Percentiles rank a stretch among this genome's conserved stretches.
These are phyloP conservation scores for Metallyticus violacea DNA, from an alignment of 2,888 invertebrate species.

Conservation along the genomic window DNA sequence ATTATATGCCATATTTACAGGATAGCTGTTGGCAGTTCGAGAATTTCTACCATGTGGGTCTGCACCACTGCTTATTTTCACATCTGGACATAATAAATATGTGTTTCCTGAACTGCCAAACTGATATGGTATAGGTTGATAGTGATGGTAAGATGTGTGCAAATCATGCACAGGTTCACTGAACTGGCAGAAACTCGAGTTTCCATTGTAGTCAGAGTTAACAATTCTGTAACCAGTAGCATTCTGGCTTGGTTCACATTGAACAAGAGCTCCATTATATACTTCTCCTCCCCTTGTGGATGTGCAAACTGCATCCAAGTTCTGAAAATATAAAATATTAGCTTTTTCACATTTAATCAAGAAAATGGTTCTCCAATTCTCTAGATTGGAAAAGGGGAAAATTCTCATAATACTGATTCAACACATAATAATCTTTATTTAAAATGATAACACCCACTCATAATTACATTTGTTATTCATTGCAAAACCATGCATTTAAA, in stretches of 20 bases:
- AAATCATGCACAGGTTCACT: not conserved
- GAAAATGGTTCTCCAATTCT: too few relatives aligned
- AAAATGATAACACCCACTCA: too few relatives aligned
- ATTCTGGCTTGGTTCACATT: not conserved
- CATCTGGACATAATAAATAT: not conserved
- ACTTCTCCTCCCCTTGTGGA: constrained; percentile 1
- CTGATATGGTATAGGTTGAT: too few relatives aligned
- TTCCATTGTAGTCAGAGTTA: not conserved
- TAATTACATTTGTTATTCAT: too few relatives aligned
- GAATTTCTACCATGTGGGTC: not conserved
- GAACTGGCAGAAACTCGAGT: not conserved
- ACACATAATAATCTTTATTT: too few relatives aligned
- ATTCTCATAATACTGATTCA: too few relatives aligned
- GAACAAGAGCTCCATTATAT: not conserved
- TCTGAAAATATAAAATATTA: constrained; percentile 11
- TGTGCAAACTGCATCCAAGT: not conserved
- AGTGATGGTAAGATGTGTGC: not conserved
- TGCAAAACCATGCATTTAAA: too few relatives aligned
- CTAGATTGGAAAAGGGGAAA: too few relatives aligned
- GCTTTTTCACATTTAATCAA: too few relatives aligned
- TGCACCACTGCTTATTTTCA: not conserved
- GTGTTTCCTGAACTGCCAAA: not conserved
- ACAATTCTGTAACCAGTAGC: not conserved
- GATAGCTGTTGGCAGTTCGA: not conserved
- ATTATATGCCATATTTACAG: not conserved